phyloP scores from a whole-genome alignment of 2,888 invertebrate genomes.

The Caenorhabditis panamensis region DNA sequence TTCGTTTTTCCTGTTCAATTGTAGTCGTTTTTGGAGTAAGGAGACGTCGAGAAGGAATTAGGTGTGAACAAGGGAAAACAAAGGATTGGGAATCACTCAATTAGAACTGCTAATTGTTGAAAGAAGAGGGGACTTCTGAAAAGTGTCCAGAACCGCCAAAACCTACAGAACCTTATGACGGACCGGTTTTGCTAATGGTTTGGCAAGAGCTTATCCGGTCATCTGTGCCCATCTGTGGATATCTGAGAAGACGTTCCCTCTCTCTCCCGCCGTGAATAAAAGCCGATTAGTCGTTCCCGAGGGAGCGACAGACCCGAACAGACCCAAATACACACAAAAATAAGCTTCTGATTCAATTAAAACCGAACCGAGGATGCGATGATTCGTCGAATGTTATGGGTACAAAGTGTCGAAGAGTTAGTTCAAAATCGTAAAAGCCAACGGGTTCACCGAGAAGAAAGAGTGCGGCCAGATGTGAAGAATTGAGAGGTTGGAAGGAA shows the following conservation, averaged over 20 bases:
- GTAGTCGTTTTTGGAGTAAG: not conserved
- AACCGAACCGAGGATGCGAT: not conserved
- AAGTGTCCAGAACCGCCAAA: too few species aligned
- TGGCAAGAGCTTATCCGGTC: slow-evolving; percentile 7
- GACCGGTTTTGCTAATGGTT: not conserved
- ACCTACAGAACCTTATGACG: not conserved
- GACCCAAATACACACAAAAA: not conserved
- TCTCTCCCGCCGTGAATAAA: slow-evolving; percentile 12
- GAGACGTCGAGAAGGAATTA: too few species aligned
- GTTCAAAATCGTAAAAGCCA: slow-evolving; percentile 12
- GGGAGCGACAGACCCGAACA: slow-evolving; percentile 5
- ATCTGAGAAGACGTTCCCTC: not conserved
- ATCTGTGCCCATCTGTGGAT: slow-evolving; percentile 33
- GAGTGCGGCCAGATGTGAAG: slow-evolving; percentile 9
- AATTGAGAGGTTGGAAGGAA: not conserved
- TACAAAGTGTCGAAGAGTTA: not conserved
- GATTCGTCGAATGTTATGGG: slow-evolving; percentile 18
- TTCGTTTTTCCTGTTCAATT: not conserved
- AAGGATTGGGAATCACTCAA: too few species aligned
- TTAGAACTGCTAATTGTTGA: not conserved
- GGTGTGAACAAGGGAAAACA: not conserved
- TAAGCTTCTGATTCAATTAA: slow-evolving; percentile 17
- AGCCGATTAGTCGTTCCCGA: slow-evolving; percentile 23
- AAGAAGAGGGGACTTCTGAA: too few species aligned
- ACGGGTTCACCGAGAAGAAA: too few species aligned